Base-by-base conservation (phyloP, 2,797 vertebrate species). In the Periparus ater region DNA sequence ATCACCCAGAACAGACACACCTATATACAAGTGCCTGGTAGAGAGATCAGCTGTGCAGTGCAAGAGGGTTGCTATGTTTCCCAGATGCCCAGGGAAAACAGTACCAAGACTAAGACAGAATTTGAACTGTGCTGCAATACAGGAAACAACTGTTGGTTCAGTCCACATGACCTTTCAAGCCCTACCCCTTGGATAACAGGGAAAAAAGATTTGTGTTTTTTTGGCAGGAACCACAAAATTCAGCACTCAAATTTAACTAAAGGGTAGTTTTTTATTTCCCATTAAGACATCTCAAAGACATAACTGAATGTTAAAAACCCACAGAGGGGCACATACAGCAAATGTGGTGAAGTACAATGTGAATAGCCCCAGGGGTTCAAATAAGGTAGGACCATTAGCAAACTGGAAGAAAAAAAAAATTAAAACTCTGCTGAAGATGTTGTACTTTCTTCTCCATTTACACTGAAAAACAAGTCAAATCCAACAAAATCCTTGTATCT, bases 171-270 rank as follows among this genome's bases (percentile, higher is more conserved):
- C 20, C 44, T 55, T 76, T 88, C 36, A 38, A 91, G 27, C 17
- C 62, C 17, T 34, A 17, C 34, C 51, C 34, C 26, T 29, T 22
- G 34, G 45, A 20, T 72, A 91, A 81, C 4, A 22, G 18, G 38
- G 15, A 34, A 90, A 61, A 85, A 62, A 58, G 3, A 71, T 42
- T 30, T 32, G 13, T 62, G 15, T 21, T 73, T 61, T 40, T 86
- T 76, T 40, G 11, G 40, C 26, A 89, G 72, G 75, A 83, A 3
- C 7, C 70, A 88, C 63, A 88, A 96, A 93, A 96, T 23, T 25
- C 86, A 97, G 54, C 85, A 98, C 93, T 92, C 96, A 32, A 90
- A 78, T 95, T 92, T 98, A 98, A 97, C 97, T 97, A 98, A 98
- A 98, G 93, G 94, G 96, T 95, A 94, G 68, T 82, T 97, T 97